Evolutionary conservation across 2,888 invertebrate genomes (phyloP), one percentile per base, ranked within the genome.

Genomic region (Pseudeuparius sepicola): DNA sequence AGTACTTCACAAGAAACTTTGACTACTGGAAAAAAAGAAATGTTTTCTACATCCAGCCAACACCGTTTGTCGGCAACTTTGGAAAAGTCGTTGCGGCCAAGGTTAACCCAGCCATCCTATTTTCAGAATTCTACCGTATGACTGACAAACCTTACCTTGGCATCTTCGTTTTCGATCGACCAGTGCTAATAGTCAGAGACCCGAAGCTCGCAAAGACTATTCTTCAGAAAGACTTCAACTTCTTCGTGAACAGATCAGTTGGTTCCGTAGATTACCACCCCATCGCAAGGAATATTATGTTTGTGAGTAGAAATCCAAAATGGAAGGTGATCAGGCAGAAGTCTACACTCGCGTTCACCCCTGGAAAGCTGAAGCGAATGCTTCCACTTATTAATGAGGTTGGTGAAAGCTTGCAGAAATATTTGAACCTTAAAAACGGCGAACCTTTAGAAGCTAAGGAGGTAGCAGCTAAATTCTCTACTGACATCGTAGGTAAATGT

Each of bases 331-430:
- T 70, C 12, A 56, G 74, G n/a, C 49, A 59, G 1, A 69, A 68
- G 42, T 51, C 72, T 18, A 64, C 68, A 0, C 71, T 73, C 1
- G 64, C 67, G 1, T 67, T 74, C 46, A 68, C 71, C 2, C 62
- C 66, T 2, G 70, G 68, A 9, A 73, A 72, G 51, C 53, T 74
- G 36, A 71, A 65, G 48, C 54, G 51, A 25, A 70, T 72, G 70
- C 60, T 66, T 20, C 59, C 60, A 0, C 47, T 66, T n/a, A 60
- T 69, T 40, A n/a, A n/a, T n/a, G n/a, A n/a, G n/a, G n/a, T n/a
- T n/a, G n/a, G n/a, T n/a, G n/a, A n/a, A n/a, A n/a, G n/a, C n/a
- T n/a, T n/a, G n/a, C n/a, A n/a, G n/a, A n/a, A n/a, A n/a, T n/a
- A n/a, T n/a, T n/a, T n/a, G n/a, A n/a, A n/a, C n/a, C n/a, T n/a